Conservation (phyloP, 2,888 invertebrate genomes). For the Brachyopa scutellaris region DNA sequence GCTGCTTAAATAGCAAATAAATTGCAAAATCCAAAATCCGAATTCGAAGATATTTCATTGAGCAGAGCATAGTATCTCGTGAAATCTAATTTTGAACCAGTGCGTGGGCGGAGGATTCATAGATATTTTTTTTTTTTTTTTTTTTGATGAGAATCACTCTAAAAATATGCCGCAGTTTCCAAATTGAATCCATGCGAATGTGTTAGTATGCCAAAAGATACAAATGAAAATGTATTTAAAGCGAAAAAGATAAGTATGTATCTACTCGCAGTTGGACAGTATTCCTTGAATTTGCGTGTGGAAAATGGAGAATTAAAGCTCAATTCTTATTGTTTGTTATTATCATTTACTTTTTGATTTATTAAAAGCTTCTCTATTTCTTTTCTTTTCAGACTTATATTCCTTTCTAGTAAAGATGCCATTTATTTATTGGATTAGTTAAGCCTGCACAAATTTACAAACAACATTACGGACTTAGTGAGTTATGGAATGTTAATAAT, state of each 20-base stretch:
- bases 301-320: conserved; percentile 25
- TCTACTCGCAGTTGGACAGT: conserved; percentile 31
- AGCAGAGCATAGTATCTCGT: conserved; percentile 58
- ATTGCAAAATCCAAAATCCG: conserved; percentile 24
- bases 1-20: neutral
- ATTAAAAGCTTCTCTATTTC: conserved; percentile 2
- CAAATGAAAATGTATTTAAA: conserved; percentile 4
- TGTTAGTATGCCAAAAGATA: conserved; percentile 51
- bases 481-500: no score
- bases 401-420: conserved; percentile 57
- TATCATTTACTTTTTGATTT: conserved; percentile 11
- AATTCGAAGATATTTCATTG: conserved; percentile 63
- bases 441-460: conserved; percentile 29
- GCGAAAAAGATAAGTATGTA: conserved; percentile 3
- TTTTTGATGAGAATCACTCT: conserved; percentile 72
- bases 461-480: conserved; percentile 36
- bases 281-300: conserved; percentile 52
- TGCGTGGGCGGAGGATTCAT: conserved; percentile 67
- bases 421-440: conserved; percentile 57
- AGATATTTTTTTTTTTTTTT: no score
- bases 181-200: conserved; percentile 55
- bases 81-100: conserved; percentile 63
- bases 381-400: conserved; percentile 50
- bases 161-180: conserved; percentile 70
- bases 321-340: conserved; percentile 7